Percentiles rank a stretch among this genome's conserved stretches.
phyloP scores from a whole-genome alignment of 2,113 vertebrate genomes.

The Diadophis punctatus region DNA sequence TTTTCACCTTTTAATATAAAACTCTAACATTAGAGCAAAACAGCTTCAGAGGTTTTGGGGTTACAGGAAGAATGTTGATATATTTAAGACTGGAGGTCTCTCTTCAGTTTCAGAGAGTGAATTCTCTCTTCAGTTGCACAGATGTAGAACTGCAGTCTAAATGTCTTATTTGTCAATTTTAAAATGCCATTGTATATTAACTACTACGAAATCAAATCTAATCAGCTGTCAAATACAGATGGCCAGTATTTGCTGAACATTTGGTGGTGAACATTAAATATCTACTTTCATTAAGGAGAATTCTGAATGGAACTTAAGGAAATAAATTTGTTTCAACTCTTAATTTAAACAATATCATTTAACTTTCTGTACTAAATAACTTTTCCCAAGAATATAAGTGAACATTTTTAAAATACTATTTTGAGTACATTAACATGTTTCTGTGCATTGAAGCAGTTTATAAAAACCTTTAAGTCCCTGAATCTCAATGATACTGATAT shows the following conservation, averaged over 20 bases:
- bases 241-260: neutral
- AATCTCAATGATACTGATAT: neutral
- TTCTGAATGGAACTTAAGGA: neutral
- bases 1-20: neutral
- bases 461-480: neutral
- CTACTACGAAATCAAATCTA: neutral
- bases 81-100: neutral
- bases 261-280: neutral
- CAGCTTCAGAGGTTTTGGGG: neutral
- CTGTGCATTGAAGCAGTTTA: neutral
- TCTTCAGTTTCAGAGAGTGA: neutral
- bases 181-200: neutral
- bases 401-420: conserved; percentile 18
- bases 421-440: neutral
- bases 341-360: conserved; percentile 44
- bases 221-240: neutral
- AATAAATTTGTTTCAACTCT: neutral
- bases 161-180: neutral
- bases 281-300: neutral
- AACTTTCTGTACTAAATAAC: conserved; percentile 24
- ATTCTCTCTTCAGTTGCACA: neutral
- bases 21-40: neutral
- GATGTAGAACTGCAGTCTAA: neutral
- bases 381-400: conserved; percentile 5
- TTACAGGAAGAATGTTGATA: neutral